Base-by-base conservation (phyloP, 1,140 invertebrate species). In the Venturia canescens region DNA sequence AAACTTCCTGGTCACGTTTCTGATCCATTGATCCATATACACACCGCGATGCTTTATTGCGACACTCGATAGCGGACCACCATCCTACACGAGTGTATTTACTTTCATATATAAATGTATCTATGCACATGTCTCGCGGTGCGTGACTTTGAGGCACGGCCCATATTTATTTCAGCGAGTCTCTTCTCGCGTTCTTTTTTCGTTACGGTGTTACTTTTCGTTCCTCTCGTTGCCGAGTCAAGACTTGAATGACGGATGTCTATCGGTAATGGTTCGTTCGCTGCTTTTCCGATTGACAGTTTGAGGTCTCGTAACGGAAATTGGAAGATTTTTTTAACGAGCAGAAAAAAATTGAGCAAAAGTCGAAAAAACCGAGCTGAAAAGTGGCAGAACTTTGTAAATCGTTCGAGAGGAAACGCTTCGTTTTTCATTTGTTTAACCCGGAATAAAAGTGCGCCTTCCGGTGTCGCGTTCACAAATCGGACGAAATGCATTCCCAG, bases 141-240 rank as follows among this genome's bases (percentile, higher is more conserved):
- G 82, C 82, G 82, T 83, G 83, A 84, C 83, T 66, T 60, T 48
- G 27, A 60, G 53, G 31, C 76, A 76, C 83, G 78, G 81, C 81
- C 81, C 69, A 82, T 82, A 82, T 84, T 57, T 57, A 57, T 57
- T 57, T 57, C 21, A 57, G 18, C n/a, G 53, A 57, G 53, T 57
- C 2, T 57, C 53, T 57, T 18, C 4, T 57, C 53, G n/a, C 9
- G 53, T 57, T 57, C 53, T 5, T 57, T 57, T 57, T 57, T 57
- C 53, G 21, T 57, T 57, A 57, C 53, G 53, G 53, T 57, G 21
- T 23, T 57, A 18, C 53, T 23, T n/a, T 57, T 57, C 18, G 38
- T 44, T 44, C 53, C 18, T 57, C 21, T 57, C 21, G 18, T 57
- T 57, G 53, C 53, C 53, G 21, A 57, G 4, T 57, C 21, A n/a